A percentile compares a stretch with the other conserved stretches of the same genome.
Evolutionary conservation across 92 coral and sea anemone genomes (phyloP).

Genomic region (Zoanthus gigantus): DNA sequence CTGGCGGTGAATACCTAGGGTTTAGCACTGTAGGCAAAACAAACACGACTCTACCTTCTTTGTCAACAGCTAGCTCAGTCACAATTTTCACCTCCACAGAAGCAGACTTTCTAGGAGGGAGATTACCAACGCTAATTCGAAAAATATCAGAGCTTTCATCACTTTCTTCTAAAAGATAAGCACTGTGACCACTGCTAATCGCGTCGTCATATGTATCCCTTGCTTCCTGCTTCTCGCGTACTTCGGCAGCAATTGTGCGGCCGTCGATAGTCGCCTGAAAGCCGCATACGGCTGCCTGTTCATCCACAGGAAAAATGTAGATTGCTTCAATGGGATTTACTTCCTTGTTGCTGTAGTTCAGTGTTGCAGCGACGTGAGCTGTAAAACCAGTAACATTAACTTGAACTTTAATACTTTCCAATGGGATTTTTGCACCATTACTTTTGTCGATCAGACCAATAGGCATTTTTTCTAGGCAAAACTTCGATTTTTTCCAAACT

Average conservation of each 20-base stretch:
- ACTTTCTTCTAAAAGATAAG: conserved; percentile 76
- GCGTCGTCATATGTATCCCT: conserved; percentile 76
- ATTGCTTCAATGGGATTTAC: conserved; percentile 89
- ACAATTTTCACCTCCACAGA: conserved; percentile 69
- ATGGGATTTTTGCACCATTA: conserved; percentile 64
- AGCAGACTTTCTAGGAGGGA: conserved; percentile 73
- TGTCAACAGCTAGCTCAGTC: conserved; percentile 72
- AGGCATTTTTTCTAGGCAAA: conserved; percentile 39
- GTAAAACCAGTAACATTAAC: conserved; percentile 84
- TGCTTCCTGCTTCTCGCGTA: conserved; percentile 82
- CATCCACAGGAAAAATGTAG: conserved; percentile 82
- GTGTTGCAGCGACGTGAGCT: conserved; percentile 78
- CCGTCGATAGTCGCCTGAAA: conserved; percentile 80
- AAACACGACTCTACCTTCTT: conserved; percentile 74
- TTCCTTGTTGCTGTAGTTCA: conserved; percentile 79
- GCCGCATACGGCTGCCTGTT: conserved; percentile 77
- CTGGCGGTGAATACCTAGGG: conserved; percentile 80
- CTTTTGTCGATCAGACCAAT: conserved; percentile 72
- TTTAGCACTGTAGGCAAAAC: conserved; percentile 80
- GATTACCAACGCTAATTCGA: conserved; percentile 75
- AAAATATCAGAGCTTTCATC: conserved; percentile 76
- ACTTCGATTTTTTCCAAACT: background rate
- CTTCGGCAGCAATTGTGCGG: conserved; percentile 68
- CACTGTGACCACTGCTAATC: conserved; percentile 75
- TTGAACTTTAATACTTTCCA: conserved; percentile 72